phyloP scores from a whole-genome alignment of 1,140 invertebrate species.

The Drosophila murphyi region DNA sequence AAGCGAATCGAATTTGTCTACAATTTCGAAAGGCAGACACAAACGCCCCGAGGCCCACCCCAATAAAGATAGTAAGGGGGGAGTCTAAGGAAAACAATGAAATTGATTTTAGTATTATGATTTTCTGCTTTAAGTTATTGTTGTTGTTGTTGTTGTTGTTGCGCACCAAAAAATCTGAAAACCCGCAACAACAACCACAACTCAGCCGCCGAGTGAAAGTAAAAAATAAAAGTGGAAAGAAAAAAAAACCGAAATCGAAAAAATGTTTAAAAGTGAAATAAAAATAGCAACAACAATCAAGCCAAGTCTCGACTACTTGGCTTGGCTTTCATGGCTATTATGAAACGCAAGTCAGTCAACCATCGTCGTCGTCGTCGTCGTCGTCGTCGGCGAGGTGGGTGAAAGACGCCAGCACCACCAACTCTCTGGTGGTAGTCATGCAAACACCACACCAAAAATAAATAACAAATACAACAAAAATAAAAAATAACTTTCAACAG shows the following conservation, averaged over 20 bases:
- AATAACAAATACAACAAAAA: neutral
- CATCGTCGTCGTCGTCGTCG: conserved; percentile 6
- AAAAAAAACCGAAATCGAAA: neutral
- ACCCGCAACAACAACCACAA: conserved; percentile 14
- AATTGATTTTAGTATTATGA: conserved; percentile 38
- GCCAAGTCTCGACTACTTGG: conserved; percentile 24
- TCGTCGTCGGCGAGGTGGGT: conserved; percentile 9
- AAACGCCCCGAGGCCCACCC: neutral
- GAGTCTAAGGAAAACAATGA: conserved; percentile 41
- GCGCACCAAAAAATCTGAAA: conserved; percentile 35
- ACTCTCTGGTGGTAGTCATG: conserved; percentile 36
- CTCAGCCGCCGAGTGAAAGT: conserved; percentile 44
- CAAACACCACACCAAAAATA: conserved; percentile 27
- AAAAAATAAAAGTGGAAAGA: conserved; percentile 24
- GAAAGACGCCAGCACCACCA: neutral
- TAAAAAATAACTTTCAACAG: conserved; percentile 44
- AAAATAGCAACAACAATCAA: conserved; percentile 22
- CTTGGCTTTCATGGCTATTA: conserved; percentile 52
- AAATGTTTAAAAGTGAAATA: conserved; percentile 45
- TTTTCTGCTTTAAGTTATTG: neutral
- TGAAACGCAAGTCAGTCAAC: conserved; percentile 54
- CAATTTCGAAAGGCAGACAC: conserved; percentile 51
- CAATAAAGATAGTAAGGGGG: neutral
- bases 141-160: conserved; percentile 1
- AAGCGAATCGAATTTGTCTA: conserved; percentile 44